These are phyloP conservation scores for Tenthredo scrophulariae DNA, from an alignment of 2,888 invertebrate species.

Conservation along the genomic window DNA sequence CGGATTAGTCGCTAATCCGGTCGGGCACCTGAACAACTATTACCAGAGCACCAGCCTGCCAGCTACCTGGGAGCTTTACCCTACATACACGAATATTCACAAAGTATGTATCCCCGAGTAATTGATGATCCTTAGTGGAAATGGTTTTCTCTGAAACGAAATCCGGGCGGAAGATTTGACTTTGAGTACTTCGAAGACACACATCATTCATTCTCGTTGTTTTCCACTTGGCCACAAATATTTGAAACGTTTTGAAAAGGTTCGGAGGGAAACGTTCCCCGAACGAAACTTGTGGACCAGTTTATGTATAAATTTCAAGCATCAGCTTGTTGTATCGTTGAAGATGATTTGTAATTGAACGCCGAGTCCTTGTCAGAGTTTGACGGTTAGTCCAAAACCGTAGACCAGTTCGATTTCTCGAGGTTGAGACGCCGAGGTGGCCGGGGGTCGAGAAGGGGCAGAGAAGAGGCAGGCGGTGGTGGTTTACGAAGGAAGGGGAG, in stretches of 20 bases:
- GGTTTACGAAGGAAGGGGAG: slow-evolving; percentile 56
- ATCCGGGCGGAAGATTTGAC: background rate
- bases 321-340: slow-evolving; percentile 43
- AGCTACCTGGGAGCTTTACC: slow-evolving; percentile 13
- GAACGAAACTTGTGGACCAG: background rate
- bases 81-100: background rate
- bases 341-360: slow-evolving; percentile 57
- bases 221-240: background rate
- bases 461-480: background rate
- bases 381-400: slow-evolving; percentile 3
- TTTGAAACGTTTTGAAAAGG: background rate
- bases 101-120: background rate
- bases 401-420: slow-evolving; percentile 55
- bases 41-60: slow-evolving; percentile 18
- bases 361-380: slow-evolving; percentile 49
- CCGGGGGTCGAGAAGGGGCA: slow-evolving; percentile 40
- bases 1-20: slow-evolving; percentile 45
- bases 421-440: slow-evolving; percentile 37
- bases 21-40: slow-evolving; percentile 41
- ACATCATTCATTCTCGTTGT: background rate
- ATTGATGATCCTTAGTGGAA: background rate
- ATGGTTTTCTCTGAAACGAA: background rate
- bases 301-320: background rate
- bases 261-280: background rate
- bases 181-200: background rate